Base-by-base conservation (phyloP, 2,113 vertebrate species). In the Lasiurus borealis region DNA sequence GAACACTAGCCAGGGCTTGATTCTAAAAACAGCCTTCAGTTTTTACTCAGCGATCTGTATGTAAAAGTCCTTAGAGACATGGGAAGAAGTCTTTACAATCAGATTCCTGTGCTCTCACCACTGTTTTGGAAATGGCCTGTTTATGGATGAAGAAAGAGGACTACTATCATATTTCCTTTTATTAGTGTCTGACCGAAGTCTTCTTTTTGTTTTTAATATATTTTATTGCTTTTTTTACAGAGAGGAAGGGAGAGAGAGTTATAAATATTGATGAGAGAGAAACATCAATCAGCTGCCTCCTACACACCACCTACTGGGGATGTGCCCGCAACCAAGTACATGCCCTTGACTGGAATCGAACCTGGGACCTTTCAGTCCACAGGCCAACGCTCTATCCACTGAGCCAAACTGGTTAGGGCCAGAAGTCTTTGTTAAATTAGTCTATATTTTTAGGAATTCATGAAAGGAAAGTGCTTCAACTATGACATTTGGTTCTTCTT, bases 1-100 rank as follows among this genome's bases (percentile, higher is more conserved):
- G 21, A 66, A 66, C 64, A 66, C 62, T 29, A 3, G 29, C 29
- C 62, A 31, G 29, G 64, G 29, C 29, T 93, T 69, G 23, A 91
- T 69, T 95, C 77, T 83, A 95, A 96, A 94, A 84, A 27, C 85
- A 94, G 57, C 71, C 36, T 95, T 91, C 75, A 71, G 48, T 94
- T 94, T 96, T 75, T 25, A 83, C 80, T 88, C 34, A 78, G 59
- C 50, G 64, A 19, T 85, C 77, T 80, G 7, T 85, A 52, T 64
- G 31, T 57, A 44, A 80, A 87, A 90, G n/a, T 85, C 90, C 12
- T 64, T 82, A 16, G 40, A 66, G 68, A 34, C 73, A 57, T 16
- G 12, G 59, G 81, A 85, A 46, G 78, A 92, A 40, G 13, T 77
- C 31, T 94, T 92, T 64, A 50, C 83, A 72, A 57, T 84, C 19